Evolutionary conservation across 2,113 vertebrate species (phyloP), one percentile per base, ranked within the genome.

Genomic region (Corythoichthys intestinalis): DNA sequence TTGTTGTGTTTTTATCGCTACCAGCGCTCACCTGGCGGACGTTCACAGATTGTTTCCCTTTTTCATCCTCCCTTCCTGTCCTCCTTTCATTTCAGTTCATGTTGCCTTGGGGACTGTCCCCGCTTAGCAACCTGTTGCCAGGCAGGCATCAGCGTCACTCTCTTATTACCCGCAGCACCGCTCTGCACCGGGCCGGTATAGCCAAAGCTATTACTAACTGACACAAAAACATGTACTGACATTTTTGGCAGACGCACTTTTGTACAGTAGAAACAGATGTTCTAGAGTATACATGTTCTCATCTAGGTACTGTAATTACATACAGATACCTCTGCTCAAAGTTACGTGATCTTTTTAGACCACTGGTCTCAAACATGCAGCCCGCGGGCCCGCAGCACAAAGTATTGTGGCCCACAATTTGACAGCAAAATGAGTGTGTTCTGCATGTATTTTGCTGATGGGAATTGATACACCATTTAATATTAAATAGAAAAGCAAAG

Each of bases 141-240:
- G 76, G 87, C 86, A 88, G 85, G 80, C 85, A 85, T 89, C 89
- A 88, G 83, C 87, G 86, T 91, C 89, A 86, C 88, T 86, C 88
- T 79, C 85, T 89, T 86, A 91, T 91, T 88, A 88, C 88, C 83
- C 85, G 86, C 80, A 88, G 82, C 44, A 56, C 76, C 82, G 85
- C 85, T 76, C 59, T 75, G 89, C 85, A 82, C 79, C 59, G 74
- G 74, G 62, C 68, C 74, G 71, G 61, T 46, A 58, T 68, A n/a
- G 84, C 75, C 11, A 47, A 37, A 39, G 37, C 58, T 44, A 37
- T 61, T 61, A n/a, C 37, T 61, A 41, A 61, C 59, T 61, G 59
- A 61, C 38, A 61, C 9, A 4, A 20, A 61, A 41, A 61, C 59
- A 61, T 61, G 59, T n/a, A n/a, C 59, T 3, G 5, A 60, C 15